A percentile compares a stretch with the other conserved stretches of the same genome.
Evolutionary conservation across 2,888 invertebrate species (phyloP).

Genomic region (Seladonia tumulorum): DNA sequence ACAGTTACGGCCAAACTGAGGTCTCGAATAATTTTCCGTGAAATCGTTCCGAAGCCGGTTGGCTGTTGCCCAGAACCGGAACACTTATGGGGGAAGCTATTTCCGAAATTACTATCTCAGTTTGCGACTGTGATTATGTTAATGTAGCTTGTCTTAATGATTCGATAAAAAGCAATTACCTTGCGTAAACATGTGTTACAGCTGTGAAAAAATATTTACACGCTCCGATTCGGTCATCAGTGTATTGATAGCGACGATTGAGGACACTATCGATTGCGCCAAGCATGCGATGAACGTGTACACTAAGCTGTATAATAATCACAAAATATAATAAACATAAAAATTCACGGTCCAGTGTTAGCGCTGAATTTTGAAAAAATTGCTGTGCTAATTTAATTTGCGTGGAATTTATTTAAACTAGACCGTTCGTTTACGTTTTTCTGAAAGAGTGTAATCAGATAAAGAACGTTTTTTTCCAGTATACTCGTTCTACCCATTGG

Average conservation of each 20-base stretch:
- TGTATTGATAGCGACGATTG: slow-evolving; percentile 52
- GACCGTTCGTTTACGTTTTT: background rate
- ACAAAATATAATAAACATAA: no score
- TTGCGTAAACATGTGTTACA: slow-evolving; percentile 1
- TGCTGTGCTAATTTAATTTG: background rate
- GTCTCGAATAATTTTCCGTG: slow-evolving; percentile 40
- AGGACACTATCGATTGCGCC: slow-evolving; percentile 17
- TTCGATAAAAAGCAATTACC: slow-evolving; percentile 39
- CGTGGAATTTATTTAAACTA: background rate
- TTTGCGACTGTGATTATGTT: slow-evolving; percentile 60
- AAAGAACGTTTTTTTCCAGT: slow-evolving; percentile 30
- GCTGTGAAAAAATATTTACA: slow-evolving; percentile 24
- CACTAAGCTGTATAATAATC: background rate
- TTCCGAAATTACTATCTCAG: slow-evolving; percentile 54
- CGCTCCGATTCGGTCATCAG: slow-evolving; percentile 16
- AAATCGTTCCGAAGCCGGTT: slow-evolving; percentile 39
- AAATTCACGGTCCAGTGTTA: background rate
- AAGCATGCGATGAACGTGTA: background rate
- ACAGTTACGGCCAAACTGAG: slow-evolving; percentile 7
- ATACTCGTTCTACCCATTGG: slow-evolving; percentile 44
- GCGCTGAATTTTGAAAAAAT: background rate
- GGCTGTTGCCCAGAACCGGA: slow-evolving; percentile 48
- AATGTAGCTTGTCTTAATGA: slow-evolving; percentile 59
- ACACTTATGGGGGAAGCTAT: slow-evolving; percentile 45
- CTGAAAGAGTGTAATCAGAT: slow-evolving; percentile 22